phyloP scores from a whole-genome alignment of 2,113 vertebrate species.

The Strix aluco region DNA sequence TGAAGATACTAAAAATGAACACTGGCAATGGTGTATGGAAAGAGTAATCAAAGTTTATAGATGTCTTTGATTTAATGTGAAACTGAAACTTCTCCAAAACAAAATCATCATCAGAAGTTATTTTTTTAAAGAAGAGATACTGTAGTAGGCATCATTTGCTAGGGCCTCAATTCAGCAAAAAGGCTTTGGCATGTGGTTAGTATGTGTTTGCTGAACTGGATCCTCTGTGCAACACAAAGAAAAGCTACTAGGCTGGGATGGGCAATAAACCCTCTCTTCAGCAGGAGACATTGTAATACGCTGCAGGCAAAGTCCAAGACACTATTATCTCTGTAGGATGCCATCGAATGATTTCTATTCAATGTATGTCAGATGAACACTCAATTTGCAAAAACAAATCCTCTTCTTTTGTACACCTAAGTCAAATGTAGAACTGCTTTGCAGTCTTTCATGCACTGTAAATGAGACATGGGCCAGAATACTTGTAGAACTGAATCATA shows the following conservation, averaged over 20 bases:
- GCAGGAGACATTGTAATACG: not conserved
- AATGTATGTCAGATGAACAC: not conserved
- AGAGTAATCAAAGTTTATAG: not conserved
- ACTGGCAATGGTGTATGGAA: not conserved
- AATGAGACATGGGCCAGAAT: not conserved
- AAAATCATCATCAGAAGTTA: not conserved
- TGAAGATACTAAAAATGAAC: not conserved
- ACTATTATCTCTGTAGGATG: not conserved
- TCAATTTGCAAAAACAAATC: not conserved
- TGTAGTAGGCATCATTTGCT: not conserved
- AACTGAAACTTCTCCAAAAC: not conserved
- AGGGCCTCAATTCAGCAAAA: not conserved
- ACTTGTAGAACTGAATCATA: not conserved
- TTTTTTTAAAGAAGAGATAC: not conserved
- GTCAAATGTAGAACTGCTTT: not conserved
- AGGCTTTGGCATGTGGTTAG: not conserved
- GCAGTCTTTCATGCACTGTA: not conserved
- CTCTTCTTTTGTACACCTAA: not conserved
- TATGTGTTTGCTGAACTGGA: not conserved
- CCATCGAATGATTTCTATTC: not conserved
- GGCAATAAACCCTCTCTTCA: not conserved
- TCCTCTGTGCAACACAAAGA: not conserved
- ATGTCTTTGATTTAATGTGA: not conserved
- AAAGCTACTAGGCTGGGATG: accelerated
- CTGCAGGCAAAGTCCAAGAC: not conserved